phyloP scores from a whole-genome alignment of 2,797 vertebrate genomes.

The Hirundo rustica region DNA sequence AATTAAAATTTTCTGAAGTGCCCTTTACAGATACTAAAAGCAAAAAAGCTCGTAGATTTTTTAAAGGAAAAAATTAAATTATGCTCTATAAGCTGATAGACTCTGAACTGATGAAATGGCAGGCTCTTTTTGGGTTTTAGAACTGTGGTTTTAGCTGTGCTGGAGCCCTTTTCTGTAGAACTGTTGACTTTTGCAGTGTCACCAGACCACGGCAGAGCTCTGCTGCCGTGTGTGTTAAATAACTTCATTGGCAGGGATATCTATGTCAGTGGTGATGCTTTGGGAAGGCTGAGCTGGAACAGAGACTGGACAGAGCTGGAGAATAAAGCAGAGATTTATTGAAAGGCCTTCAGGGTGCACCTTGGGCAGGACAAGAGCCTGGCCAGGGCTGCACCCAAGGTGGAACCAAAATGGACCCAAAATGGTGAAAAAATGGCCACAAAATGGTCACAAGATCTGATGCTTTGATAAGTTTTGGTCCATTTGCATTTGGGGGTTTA shows the following conservation, averaged over 20 bases:
- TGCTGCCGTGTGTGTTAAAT: not conserved
- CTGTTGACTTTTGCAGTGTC: not conserved
- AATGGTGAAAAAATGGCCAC: no score
- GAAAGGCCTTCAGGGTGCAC: no score
- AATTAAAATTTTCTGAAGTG: not conserved
- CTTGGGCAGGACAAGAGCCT: no score
- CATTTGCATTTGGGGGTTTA: no score
- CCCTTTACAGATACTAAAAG: not conserved
- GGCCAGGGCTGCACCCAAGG: no score
- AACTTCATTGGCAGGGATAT: not conserved
- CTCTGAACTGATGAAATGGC: not conserved
- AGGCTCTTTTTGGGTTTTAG: not conserved
- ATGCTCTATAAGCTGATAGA: rapidly evolving
- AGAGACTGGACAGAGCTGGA: no score
- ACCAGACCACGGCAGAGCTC: not conserved
- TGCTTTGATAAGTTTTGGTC: no score
- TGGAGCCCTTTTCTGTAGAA: not conserved
- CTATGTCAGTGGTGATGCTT: not conserved
- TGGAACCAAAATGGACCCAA: no score
- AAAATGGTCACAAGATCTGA: no score
- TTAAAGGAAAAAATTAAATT: not conserved
- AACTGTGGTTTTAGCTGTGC: not conserved
- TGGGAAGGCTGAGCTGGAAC: no score
- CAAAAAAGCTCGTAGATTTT: not conserved
- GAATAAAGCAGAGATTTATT: no score